Base-by-base conservation (phyloP, 1,140 invertebrate genomes). In the Sycobia sp. region DNA sequence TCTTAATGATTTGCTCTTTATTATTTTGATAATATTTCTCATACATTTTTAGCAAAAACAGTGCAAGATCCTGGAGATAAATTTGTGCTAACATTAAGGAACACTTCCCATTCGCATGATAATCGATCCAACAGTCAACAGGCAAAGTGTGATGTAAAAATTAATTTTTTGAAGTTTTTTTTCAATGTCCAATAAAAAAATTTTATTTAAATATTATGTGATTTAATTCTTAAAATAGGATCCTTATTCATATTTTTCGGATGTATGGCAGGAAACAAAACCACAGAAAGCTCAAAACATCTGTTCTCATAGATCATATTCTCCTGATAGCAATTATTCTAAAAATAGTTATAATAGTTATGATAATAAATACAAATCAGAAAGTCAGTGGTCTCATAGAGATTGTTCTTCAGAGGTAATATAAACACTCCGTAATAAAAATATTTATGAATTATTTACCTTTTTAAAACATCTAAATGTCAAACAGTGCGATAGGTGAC, bases 261-360 rank as follows among this genome's bases (percentile, higher is more conserved):
- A 82, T 44, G 78, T 82, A 4, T 82, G 80, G 80, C 79, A 81
- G 67, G 80, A 81, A 63, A 81, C 77, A 49, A 81, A 81, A 44
- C 51, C 73, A 0, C 73, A 65, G 20, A 65, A 41, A 53, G 44
- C 50, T 10, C 47, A 53, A 20, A 59, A 46, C 38, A 20, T 39
- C 3, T 51, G 29, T 46, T 58, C 55, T 27, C 62, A 23, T 7
- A 75, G 75, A 55, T 72, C 73, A 22, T 78, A 76, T 38, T 44
- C 71, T 10, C 51, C 65, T 9, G 76, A 80, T 16, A 73, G 39
- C 34, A 73, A 62, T 67, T 79, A 78, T 50, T 62, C 67, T 8
- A 74, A 76, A 39, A 75, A 59, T 62, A 73, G 22, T 61, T 80
- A 73, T 44, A 73, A 60, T 64, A 73, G 20, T 61, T 80, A 73